phyloP scores from a whole-genome alignment of 2,113 vertebrate species.

The Globicephala melas region DNA sequence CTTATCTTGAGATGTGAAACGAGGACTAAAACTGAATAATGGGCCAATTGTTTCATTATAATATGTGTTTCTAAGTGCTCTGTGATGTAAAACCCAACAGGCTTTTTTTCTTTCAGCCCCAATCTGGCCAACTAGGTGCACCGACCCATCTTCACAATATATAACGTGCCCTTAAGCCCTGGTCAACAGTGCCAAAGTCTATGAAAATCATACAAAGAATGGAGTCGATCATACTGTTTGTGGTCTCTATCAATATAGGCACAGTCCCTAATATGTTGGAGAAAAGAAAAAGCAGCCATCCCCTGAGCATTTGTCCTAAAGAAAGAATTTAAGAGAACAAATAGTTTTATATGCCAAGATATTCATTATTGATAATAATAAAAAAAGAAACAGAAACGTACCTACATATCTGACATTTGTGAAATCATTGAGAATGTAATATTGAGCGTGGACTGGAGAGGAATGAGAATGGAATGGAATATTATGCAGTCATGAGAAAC shows the following conservation, averaged over 20 bases:
- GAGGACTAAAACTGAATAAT: neutral
- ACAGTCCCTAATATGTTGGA: neutral
- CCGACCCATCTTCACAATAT: neutral
- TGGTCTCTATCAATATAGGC: neutral
- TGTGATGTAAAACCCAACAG: neutral
- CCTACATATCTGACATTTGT: neutral
- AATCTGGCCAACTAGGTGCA: neutral
- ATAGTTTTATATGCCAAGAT: conserved; percentile 5
- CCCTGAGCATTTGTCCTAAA: neutral
- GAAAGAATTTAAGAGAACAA: conserved; percentile 12
- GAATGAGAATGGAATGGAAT: neutral
- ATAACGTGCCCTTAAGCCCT: neutral
- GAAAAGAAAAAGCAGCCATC: neutral
- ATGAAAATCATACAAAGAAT: neutral
- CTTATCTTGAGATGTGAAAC: neutral
- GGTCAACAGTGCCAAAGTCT: neutral
- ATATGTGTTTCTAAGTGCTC: neutral
- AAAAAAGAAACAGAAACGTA: neutral
- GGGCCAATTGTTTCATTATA: neutral
- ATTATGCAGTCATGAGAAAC: neutral
- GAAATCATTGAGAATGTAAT: neutral
- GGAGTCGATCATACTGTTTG: neutral
- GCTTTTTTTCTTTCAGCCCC: neutral
- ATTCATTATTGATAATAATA: neutral
- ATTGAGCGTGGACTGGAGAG: neutral